Conservation (phyloP, 2,888 invertebrate genomes). For the Tiphia femorata region DNA sequence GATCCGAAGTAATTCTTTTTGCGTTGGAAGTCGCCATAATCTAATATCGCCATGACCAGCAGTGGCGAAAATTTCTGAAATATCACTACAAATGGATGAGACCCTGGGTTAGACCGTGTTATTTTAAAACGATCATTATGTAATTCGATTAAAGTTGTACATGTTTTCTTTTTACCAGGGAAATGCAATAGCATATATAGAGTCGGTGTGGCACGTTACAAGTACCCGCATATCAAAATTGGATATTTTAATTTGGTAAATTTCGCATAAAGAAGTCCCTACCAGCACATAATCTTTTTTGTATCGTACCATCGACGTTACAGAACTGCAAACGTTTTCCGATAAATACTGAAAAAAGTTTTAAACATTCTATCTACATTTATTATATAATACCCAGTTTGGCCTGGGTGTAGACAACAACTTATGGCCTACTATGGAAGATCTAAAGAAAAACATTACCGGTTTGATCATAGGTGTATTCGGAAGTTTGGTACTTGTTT, state of each 20-base stretch:
- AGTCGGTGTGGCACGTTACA: constrained; percentile 85
- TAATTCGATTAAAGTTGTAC: constrained; percentile 4
- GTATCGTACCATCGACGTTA: constrained; percentile 81
- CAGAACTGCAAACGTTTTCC: constrained; percentile 74
- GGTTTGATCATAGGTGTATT: constrained; percentile 68
- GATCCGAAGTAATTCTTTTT: constrained; percentile 86
- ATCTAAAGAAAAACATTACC: too few relatives aligned
- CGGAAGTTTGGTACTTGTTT: constrained; percentile 64
- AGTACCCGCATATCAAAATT: constrained; percentile 79
- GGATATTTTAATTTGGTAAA: constrained; percentile 80
- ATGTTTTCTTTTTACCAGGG: constrained; percentile 76
- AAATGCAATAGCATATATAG: constrained; percentile 86
- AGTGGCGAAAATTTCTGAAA: constrained; percentile 89
- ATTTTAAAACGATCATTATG: background rate
- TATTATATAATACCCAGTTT: background rate
- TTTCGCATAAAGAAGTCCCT: constrained; percentile 84
- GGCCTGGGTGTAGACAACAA: background rate
- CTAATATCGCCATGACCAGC: constrained; percentile 87
- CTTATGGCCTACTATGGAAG: too few relatives aligned
- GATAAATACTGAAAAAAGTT: constrained; percentile 70
- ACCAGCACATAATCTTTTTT: constrained; percentile 76
- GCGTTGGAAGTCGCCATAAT: constrained; percentile 84
- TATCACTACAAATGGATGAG: constrained; percentile 79
- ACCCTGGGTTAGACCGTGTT: background rate
- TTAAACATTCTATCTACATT: background rate